Base-by-base conservation (phyloP, 2,888 invertebrate genomes). In the Drosophila merina region DNA sequence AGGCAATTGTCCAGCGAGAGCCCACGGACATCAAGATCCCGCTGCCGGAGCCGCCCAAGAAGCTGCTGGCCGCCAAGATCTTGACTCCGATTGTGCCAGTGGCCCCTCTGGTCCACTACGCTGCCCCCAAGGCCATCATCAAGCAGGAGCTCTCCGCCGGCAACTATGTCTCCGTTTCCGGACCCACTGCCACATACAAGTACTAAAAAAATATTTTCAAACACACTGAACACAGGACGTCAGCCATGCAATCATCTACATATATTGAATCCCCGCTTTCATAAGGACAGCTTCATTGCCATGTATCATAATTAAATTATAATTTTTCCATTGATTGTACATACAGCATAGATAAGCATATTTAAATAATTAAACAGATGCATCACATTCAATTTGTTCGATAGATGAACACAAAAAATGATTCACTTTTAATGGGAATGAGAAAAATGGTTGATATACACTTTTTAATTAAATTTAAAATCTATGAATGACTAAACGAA, bases 1-100 rank as follows among this genome's bases (percentile, higher is more conserved):
- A 93, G 79, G 93, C 93, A 3, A 83, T 93, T 40, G 93, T 93
- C 1, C 91, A 91, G 66, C 92, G 92, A 40, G 92, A 93, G 77
- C 92, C 92, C n/a, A 91, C 92, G 2, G 75, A 89, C 55, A 90
- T 90, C 42, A 90, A 90, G 70, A 89, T 91, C n/a, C 91, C 91
- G 0, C 85, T 86, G 48, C 84, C 76, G 0, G 75, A 59, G 45
- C 62, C 78, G 20, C 76, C 74, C 14, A 84, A 86, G 66, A 89
- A 89, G 33, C 44, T 90, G 33, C 57, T 90, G 51, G 76, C 76
- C 4, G 55, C 82, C 47, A 89, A 90, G 51, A 58, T 89, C 3
- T 28, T 89, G 20, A 36, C 84, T 3, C 79, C 67, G 5, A 33
- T 86, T 25, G 14, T 78, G 6, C 77, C 58, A n/a, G 30, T 77